Evolutionary conservation across 1,140 invertebrate species (phyloP).

Genomic region (Potamilus streckersoni): DNA sequence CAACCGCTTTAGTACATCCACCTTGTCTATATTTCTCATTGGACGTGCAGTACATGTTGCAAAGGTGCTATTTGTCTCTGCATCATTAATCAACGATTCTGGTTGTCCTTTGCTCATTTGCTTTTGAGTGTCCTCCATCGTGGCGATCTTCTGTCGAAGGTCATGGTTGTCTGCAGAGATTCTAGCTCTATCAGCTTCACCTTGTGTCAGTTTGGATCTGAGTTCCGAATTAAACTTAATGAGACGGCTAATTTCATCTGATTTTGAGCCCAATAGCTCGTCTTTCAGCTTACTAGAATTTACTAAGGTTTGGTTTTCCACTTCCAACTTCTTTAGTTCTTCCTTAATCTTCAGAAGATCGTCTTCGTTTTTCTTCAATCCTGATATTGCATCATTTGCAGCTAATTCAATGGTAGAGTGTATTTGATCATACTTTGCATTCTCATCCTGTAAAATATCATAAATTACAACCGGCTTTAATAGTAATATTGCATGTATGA

Average conservation of each 20-base stretch:
- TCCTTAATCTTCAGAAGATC: conserved; percentile 9
- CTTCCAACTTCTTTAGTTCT: conserved; percentile 6
- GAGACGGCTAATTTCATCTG: conserved; percentile 8
- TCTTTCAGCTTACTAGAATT: background rate
- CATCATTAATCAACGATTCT: conserved; percentile 22
- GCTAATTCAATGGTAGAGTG: too few relatives aligned
- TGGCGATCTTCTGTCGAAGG: conserved; percentile 24
- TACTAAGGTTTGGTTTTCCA: background rate
- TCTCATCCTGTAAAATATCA: too few relatives aligned
- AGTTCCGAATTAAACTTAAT: conserved; percentile 4
- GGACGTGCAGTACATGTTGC: conserved; percentile 4
- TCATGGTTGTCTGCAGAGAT: conserved; percentile 18
- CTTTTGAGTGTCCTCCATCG: conserved; percentile 24
- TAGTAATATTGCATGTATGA: too few relatives aligned
- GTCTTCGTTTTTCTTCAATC: conserved; percentile 1
- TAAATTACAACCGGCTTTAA: too few relatives aligned
- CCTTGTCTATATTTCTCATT: too few relatives aligned
- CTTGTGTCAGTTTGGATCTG: conserved; percentile 10
- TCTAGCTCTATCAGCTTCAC: conserved; percentile 15
- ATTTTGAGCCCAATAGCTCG: background rate
- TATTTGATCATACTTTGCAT: too few relatives aligned
- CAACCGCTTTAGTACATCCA: background rate
- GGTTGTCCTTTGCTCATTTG: conserved; percentile 26
- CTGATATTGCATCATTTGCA: background rate
- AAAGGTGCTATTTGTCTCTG: conserved; percentile 10